Evolutionary conservation across 1,140 invertebrate species (phyloP).

Genomic region (Caenorhabditis tropicalis): DNA sequence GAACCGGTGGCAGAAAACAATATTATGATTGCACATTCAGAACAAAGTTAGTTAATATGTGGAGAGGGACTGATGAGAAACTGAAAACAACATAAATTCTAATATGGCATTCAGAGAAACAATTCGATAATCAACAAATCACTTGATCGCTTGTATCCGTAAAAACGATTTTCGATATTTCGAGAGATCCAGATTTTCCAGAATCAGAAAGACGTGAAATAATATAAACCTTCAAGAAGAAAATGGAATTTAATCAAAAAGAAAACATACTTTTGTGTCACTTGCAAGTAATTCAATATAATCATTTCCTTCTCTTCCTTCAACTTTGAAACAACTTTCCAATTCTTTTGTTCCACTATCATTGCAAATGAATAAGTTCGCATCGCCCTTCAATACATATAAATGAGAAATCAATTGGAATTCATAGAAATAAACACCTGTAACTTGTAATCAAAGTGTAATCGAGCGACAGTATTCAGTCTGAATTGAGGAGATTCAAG

Average conservation of each 20-base stretch:
- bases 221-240: conserved; percentile 36
- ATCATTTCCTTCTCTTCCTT: conserved; percentile 58
- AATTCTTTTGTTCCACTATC: conserved; percentile 65
- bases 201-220: conserved; percentile 25
- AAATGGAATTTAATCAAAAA: not conserved
- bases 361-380: conserved; percentile 68
- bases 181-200: conserved; percentile 22
- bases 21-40: not conserved
- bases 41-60: too few species aligned
- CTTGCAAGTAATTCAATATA: conserved; percentile 66
- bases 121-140: not conserved
- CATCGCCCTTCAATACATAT: conserved; percentile 58
- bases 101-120: not conserved
- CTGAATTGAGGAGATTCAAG: conserved; percentile 63
- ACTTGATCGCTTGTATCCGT: conserved; percentile 19
- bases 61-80: too few species aligned
- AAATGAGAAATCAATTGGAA: not conserved
- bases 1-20: too few species aligned
- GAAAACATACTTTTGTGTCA: conserved; percentile 63
- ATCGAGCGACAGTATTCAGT: conserved; percentile 64
- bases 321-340: conserved; percentile 56
- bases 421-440: not conserved
- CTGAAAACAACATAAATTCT: too few species aligned
- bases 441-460: conserved; percentile 66
- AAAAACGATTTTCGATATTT: conserved; percentile 26